These are phyloP conservation scores for Chloebia gouldiae DNA, from an alignment of 2,113 vertebrate genomes.

Conservation along the genomic window DNA sequence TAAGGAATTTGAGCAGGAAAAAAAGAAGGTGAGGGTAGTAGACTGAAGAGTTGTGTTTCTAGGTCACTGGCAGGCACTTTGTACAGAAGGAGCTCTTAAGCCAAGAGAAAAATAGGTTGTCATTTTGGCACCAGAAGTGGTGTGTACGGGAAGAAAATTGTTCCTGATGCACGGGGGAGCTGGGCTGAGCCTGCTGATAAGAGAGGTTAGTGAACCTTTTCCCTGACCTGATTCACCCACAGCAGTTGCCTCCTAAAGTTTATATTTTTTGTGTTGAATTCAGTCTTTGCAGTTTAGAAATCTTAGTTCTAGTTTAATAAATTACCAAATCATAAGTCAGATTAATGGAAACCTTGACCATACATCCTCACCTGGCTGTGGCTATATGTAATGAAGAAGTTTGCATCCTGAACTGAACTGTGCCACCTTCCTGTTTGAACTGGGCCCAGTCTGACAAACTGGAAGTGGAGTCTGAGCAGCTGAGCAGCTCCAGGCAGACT, in stretches of 20 bases:
- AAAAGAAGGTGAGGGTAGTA: background rate
- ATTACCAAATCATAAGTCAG: background rate
- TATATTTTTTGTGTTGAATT: background rate
- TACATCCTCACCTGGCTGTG: background rate
- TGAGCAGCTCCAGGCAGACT: background rate
- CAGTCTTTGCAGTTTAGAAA: background rate
- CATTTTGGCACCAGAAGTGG: background rate
- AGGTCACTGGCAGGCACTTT: slow-evolving; percentile 31
- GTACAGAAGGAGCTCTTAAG: slow-evolving; percentile 19
- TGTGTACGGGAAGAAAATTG: background rate
- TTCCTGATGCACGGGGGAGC: background rate
- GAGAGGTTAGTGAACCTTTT: background rate
- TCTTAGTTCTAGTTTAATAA: background rate
- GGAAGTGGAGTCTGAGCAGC: background rate
- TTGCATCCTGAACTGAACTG: background rate
- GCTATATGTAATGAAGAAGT: background rate
- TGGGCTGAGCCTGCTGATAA: background rate
- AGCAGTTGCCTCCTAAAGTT: background rate
- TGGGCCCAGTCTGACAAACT: background rate
- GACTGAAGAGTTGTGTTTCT: slow-evolving; percentile 39
- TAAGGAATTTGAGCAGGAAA: background rate
- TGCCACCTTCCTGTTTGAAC: background rate
- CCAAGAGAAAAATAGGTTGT: slow-evolving; percentile 25
- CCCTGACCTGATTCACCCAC: background rate
- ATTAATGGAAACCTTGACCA: background rate